phyloP scores from a whole-genome alignment of 1,140 invertebrate species.

The Bemisia tabaci region DNA sequence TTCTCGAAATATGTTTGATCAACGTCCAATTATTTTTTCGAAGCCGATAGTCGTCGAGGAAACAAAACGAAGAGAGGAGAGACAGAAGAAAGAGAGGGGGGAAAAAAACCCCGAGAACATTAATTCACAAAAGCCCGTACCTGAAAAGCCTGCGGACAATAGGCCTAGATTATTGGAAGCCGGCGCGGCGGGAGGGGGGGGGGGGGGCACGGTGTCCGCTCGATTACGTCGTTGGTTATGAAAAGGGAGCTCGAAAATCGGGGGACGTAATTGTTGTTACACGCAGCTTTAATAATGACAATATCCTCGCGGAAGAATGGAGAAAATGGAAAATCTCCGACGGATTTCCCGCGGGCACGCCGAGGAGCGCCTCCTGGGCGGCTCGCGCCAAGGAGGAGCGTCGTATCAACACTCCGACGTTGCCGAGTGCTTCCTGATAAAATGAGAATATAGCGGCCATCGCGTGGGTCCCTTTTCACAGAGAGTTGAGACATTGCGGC shows the following conservation, averaged over 20 bases:
- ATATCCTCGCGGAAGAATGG: not conserved
- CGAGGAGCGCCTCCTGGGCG: too few species aligned
- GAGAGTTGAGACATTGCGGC: too few species aligned
- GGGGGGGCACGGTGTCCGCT: not conserved
- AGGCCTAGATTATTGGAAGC: not conserved
- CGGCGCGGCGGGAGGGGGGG: not conserved
- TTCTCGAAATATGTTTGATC: not conserved
- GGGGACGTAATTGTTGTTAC: not conserved
- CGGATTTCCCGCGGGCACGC: not conserved
- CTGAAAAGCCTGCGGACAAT: not conserved
- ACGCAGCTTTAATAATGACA: not conserved
- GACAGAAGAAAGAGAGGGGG: not conserved
- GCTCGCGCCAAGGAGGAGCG: too few species aligned
- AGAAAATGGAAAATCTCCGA: not conserved
- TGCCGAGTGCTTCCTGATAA: too few species aligned
- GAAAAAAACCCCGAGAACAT: not conserved
- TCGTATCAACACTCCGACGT: too few species aligned
- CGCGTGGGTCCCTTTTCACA: too few species aligned
- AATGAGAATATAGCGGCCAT: too few species aligned
- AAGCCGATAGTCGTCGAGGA: not conserved
- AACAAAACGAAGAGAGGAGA: not conserved
- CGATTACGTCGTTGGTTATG: not conserved
- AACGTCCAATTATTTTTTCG: not conserved
- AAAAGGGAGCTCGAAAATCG: not conserved
- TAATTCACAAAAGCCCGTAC: not conserved